Percentiles rank a stretch among this genome's conserved stretches.
Evolutionary conservation across 2,113 vertebrate genomes (phyloP).

Genomic region (Lynx canadensis): DNA sequence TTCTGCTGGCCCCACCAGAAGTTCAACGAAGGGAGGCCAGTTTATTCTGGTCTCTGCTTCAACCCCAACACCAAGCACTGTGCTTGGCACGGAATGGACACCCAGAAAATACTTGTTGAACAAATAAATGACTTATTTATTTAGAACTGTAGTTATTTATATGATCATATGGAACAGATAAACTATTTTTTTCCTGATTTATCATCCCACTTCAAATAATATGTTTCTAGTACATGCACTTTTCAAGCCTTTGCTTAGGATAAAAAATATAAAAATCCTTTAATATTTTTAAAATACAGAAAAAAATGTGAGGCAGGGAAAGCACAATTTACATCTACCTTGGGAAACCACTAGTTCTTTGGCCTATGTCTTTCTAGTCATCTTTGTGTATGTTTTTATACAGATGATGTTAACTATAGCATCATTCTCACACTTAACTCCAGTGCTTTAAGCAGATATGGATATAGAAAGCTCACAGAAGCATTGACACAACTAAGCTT

Average conservation of each 20-base stretch:
- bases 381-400: background rate
- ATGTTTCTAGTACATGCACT: background rate
- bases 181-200: background rate
- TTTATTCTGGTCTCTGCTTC: background rate
- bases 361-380: background rate
- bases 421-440: background rate
- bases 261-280: background rate
- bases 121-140: background rate
- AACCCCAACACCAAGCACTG: background rate
- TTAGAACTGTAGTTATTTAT: background rate
- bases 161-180: background rate
- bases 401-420: background rate
- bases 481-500: background rate
- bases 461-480: background rate
- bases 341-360: background rate
- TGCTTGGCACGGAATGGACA: background rate
- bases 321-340: background rate
- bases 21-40: background rate
- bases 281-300: slow-evolving; percentile 14
- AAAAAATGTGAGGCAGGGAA: background rate
- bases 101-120: background rate
- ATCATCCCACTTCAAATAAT: background rate
- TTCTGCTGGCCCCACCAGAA: background rate
- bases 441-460: background rate
- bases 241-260: background rate